phyloP scores from a whole-genome alignment of 2,113 vertebrate genomes.

The Chunga burmeisteri region DNA sequence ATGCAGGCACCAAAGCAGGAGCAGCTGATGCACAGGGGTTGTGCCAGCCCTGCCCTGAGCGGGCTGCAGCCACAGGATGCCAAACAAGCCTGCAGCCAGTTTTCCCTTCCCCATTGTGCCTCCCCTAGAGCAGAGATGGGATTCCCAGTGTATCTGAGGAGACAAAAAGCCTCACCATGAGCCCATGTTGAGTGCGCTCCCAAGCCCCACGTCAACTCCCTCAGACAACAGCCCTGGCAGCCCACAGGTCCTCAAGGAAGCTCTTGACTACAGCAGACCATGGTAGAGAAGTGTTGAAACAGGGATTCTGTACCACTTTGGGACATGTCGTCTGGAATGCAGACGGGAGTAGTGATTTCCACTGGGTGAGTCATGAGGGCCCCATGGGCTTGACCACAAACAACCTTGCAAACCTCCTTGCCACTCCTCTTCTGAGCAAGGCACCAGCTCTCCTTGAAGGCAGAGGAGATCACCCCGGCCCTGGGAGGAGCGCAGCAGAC shows the following conservation, averaged over 20 bases:
- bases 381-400: background rate
- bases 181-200: rapidly evolving
- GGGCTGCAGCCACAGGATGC: slow-evolving; percentile 65
- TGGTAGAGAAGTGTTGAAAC: background rate
- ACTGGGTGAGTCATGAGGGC: background rate
- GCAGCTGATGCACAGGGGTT: background rate
- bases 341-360: background rate
- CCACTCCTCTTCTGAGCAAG: background rate
- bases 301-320: background rate
- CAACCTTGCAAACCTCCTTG: background rate
- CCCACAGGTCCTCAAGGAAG: background rate
- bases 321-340: background rate
- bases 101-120: background rate
- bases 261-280: background rate
- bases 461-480: background rate
- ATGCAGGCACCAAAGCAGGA: background rate
- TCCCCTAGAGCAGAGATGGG: background rate
- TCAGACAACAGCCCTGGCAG: background rate
- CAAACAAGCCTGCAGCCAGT: slow-evolving; percentile 58
- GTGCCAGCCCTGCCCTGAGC: background rate
- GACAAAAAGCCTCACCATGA: rapidly evolving
- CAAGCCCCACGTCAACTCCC: background rate
- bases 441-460: background rate
- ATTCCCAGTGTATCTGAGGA: background rate
- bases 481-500: background rate